Evolutionary conservation across 23 tunicate genomes (phyloP).

Genomic region (Halocynthia aurantium): DNA sequence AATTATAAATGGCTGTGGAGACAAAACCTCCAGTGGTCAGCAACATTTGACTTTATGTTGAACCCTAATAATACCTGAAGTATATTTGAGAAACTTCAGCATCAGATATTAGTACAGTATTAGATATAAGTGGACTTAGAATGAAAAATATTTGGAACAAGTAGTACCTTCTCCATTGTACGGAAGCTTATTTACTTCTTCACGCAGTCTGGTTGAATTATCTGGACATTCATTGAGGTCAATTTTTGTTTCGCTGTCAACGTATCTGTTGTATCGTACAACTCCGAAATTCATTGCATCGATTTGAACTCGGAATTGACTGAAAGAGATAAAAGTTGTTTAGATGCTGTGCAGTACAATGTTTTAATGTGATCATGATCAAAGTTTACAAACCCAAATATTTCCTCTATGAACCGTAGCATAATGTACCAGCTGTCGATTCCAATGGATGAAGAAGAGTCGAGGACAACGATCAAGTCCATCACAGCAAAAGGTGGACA

Average conservation of each 20-base stretch:
- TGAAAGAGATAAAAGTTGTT: neutral
- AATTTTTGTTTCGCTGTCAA: conserved; percentile 1
- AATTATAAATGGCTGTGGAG: too few relatives aligned
- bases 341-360: neutral
- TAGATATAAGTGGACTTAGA: too few relatives aligned
- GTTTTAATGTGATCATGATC: neutral
- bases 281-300: conserved; percentile 6
- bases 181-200: neutral
- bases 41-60: too few relatives aligned
- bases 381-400: conserved; percentile 5
- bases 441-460: conserved; percentile 28
- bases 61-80: too few relatives aligned
- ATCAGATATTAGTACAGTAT: too few relatives aligned
- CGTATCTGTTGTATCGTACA: neutral
- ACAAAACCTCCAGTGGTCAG: too few relatives aligned
- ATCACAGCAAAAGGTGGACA: conserved; percentile 24
- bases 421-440: conserved; percentile 10
- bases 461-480: conserved; percentile 16
- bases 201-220: neutral
- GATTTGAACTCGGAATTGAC: neutral
- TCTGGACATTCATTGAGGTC: conserved; percentile 5
- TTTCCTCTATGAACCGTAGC: conserved; percentile 9
- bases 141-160: too few relatives aligned
- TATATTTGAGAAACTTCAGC: too few relatives aligned
- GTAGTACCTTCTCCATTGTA: conserved; percentile 3